Evolutionary conservation across 2,888 invertebrate genomes (phyloP), one percentile per base, ranked within the genome.

Genomic region (Hoplodrina blanda): DNA sequence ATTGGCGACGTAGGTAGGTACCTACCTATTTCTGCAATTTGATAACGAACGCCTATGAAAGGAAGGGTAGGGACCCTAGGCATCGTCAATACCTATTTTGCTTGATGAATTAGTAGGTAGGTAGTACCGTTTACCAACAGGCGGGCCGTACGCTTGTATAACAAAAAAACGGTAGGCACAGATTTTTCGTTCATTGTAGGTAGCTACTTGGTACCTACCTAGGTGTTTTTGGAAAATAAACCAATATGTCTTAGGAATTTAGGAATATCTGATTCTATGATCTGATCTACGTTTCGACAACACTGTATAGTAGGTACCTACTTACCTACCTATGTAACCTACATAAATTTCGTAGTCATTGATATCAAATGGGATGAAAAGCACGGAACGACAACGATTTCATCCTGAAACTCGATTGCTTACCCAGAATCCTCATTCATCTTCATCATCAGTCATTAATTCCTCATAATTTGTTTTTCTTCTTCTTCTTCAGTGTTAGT

Each of bases 1-100:
- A 53, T 44, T 54, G 53, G 41, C 46, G 57, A 62, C 56, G 60
- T 78, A n/a, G n/a, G n/a, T n/a, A n/a, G n/a, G n/a, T n/a, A n/a
- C n/a, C n/a, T n/a, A 54, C 7, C 7, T 17, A 65, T 54, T 72
- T 65, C 56, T 72, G 53, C 65, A 68, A 62, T 81, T 60, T 56
- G 49, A 81, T 81, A 69, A 69, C 37, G 30, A 49, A 65, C 55
- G 53, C 13, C 41, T 54, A 56, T 6, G 37, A 17, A 15, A 56
- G 37, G 37, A 17, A 15, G 4, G 44, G 15, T 44, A 7, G 10
- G 15, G 17, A 46, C 17, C 11, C 17, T 5, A 11, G 15, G 46
- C 17, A 46, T 56, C 60, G 53, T 67, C 62, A 57, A 62, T 73
- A 57, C 56, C n/a, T n/a, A n/a, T n/a, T n/a, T n/a, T n/a, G n/a